A percentile compares a stretch with the other conserved stretches of the same genome.
phyloP scores from a whole-genome alignment of 2,113 vertebrate genomes.

The Ariopsis seemanni region DNA sequence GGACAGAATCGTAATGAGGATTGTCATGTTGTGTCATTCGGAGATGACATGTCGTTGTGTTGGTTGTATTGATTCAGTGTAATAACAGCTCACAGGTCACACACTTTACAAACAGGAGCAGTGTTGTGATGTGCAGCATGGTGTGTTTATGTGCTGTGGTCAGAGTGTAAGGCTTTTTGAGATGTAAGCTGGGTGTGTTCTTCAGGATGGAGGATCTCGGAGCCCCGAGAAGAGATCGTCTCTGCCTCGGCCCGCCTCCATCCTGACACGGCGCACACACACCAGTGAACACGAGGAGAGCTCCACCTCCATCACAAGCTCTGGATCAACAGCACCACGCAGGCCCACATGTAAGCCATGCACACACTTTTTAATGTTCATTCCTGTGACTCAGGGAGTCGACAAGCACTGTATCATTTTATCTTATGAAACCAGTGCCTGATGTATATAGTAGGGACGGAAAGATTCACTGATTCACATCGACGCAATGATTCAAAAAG shows the following conservation, averaged over 20 bases:
- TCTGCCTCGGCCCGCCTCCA: conserved; percentile 85
- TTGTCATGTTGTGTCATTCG: background rate
- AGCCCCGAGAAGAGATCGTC: conserved; percentile 93
- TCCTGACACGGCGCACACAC: conserved; percentile 80
- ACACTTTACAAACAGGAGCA: background rate
- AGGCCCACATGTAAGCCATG: conserved; percentile 84
- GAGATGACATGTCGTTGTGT: too few species aligned
- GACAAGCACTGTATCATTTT: too few species aligned
- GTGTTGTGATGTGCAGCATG: background rate
- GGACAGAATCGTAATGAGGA: background rate
- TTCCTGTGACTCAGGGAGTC: background rate
- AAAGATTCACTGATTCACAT: too few species aligned
- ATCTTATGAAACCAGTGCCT: background rate
- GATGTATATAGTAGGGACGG: too few species aligned
- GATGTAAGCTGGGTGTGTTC: conserved; percentile 34
- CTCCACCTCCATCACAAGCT: conserved; percentile 90
- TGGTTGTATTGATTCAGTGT: background rate
- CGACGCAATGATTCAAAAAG: too few species aligned
- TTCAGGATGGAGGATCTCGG: conserved; percentile 85
- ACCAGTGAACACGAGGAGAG: conserved; percentile 86
- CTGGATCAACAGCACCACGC: conserved; percentile 87
- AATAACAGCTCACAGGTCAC: conserved; percentile 1
- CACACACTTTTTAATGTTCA: background rate
- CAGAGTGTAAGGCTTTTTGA: background rate
- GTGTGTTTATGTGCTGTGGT: background rate